Percentiles rank a stretch among this genome's conserved stretches.
Evolutionary conservation across 1,140 invertebrate genomes (phyloP).

Genomic region (Polyergus mexicanus): DNA sequence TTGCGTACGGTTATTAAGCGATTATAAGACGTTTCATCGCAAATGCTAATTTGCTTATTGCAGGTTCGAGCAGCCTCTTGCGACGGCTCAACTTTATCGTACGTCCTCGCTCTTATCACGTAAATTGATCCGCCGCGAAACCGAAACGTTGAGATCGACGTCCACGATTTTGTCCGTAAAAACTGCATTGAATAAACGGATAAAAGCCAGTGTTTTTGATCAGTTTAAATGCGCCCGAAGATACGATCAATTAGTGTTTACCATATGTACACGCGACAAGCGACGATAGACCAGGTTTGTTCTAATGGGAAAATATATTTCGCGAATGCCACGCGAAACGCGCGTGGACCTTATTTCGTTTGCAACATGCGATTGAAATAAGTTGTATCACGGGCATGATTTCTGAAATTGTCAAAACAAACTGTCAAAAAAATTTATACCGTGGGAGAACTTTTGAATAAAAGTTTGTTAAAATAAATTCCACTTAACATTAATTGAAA

Average conservation of each 20-base stretch:
- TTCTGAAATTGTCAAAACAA: conserved; percentile 4
- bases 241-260: conserved; percentile 40
- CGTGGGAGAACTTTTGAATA: not conserved
- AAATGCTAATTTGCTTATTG: conserved; percentile 61
- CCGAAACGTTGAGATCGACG: conserved; percentile 25
- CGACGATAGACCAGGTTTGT: conserved; percentile 19
- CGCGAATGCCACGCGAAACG: conserved; percentile 51
- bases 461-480: conserved; percentile 21
- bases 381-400: not conserved
- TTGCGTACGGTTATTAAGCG: conserved; percentile 63
- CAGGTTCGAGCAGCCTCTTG: conserved; percentile 37
- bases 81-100: conserved; percentile 49
- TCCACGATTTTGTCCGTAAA: conserved; percentile 4
- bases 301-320: conserved; percentile 46
- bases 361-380: not conserved
- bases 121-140: conserved; percentile 65
- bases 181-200: not conserved
- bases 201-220: not conserved
- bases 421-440: not conserved
- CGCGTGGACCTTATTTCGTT: not conserved
- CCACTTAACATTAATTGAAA: conserved; percentile 29
- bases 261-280: conserved; percentile 23
- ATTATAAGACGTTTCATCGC: conserved; percentile 60
- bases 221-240: conserved; percentile 30
- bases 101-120: conserved; percentile 19